Conservation (phyloP, 2,888 invertebrate species). For the Orthosia gothica region DNA sequence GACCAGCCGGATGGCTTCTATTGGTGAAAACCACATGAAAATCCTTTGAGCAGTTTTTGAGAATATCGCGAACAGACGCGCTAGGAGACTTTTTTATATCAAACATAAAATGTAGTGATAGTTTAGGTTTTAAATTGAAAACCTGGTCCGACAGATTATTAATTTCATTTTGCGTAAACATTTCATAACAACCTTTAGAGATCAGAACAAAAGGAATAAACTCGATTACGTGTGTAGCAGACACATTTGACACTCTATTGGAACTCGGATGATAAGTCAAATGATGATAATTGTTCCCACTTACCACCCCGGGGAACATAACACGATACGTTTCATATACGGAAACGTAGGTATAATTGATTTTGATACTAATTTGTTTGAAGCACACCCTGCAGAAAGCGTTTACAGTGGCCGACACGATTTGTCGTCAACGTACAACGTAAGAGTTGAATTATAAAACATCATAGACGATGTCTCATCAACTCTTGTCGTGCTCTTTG, state of each 20-base stretch:
- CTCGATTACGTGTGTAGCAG: not conserved
- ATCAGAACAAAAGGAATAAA: not conserved
- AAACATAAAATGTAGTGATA: too few species aligned
- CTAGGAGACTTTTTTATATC: too few species aligned
- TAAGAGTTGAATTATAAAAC: too few species aligned
- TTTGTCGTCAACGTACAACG: not conserved
- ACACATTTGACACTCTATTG: not conserved
- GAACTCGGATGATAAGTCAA: conserved; percentile 21
- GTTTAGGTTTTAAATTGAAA: not conserved
- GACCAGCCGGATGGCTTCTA: too few species aligned
- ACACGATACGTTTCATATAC: not conserved
- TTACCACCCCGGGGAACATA: not conserved
- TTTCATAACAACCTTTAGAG: not conserved
- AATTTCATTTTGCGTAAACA: not conserved
- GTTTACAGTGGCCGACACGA: conserved; percentile 25
- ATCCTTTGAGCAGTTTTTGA: too few species aligned
- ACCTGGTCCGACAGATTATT: not conserved
- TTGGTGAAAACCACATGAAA: too few species aligned
- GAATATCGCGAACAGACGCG: too few species aligned
- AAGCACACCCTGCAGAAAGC: not conserved
- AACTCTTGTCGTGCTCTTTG: too few species aligned
- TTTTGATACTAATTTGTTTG: conserved; percentile 36
- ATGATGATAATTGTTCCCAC: conserved; percentile 29
- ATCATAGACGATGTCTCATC: too few species aligned
- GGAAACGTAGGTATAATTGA: conserved; percentile 38